These are phyloP conservation scores for Monochamus saltuarius DNA, from an alignment of 1,140 invertebrate species.

Conservation along the genomic window DNA sequence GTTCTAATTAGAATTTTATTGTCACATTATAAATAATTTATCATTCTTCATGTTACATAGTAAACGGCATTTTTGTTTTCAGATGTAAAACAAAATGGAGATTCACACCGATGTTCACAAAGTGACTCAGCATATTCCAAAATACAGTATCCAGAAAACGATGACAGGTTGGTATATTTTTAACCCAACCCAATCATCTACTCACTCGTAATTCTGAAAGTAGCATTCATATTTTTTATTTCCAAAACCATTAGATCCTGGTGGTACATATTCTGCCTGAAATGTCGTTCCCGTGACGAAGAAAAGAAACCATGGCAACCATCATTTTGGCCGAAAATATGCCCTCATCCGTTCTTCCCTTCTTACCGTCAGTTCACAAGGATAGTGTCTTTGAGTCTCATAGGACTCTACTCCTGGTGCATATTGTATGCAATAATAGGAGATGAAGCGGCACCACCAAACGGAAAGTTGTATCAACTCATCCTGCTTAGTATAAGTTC, in stretches of 20 bases:
- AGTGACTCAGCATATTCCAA: too few relatives aligned
- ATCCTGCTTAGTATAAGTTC: slow-evolving; percentile 73
- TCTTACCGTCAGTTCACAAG: slow-evolving; percentile 76
- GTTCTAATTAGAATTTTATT: too few relatives aligned
- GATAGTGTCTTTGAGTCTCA: slow-evolving; percentile 64
- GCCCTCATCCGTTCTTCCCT: slow-evolving; percentile 79
- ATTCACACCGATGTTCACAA: too few relatives aligned
- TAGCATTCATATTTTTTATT: not conserved
- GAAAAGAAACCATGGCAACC: slow-evolving; percentile 75
- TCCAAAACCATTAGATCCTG: slow-evolving; percentile 61
- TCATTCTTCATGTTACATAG: too few relatives aligned
- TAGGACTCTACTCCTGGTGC: slow-evolving; percentile 72
- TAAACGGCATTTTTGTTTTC: too few relatives aligned
- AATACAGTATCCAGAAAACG: too few relatives aligned
- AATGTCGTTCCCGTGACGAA: slow-evolving; percentile 68
- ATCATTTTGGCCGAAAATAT: slow-evolving; percentile 70
- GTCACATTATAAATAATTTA: too few relatives aligned
- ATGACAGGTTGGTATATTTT: too few relatives aligned
- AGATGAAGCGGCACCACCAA: slow-evolving; percentile 69
- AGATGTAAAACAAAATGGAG: too few relatives aligned
- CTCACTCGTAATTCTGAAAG: too few relatives aligned
- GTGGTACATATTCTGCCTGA: slow-evolving; percentile 70
- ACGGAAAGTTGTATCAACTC: slow-evolving; percentile 78
- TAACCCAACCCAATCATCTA: too few relatives aligned
- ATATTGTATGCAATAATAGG: slow-evolving; percentile 60